These are phyloP conservation scores for Paradoxurus hermaphroditus DNA, from an alignment of 2,113 vertebrate genomes.

Conservation along the genomic window DNA sequence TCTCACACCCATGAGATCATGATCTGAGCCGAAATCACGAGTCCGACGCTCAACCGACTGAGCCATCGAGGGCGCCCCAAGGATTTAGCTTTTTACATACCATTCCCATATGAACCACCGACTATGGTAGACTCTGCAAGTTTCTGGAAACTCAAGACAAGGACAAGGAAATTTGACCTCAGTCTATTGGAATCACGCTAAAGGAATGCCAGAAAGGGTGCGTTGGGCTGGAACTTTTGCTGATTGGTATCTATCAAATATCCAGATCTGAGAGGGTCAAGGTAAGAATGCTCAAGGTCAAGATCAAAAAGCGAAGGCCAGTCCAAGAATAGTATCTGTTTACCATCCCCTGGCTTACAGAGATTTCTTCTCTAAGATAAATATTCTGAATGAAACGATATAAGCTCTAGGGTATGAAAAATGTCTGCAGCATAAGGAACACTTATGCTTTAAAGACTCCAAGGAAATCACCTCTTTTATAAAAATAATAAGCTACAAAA, in stretches of 20 bases:
- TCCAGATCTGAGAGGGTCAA: background rate
- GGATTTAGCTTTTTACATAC: background rate
- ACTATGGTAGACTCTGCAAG: background rate
- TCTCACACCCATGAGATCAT: too few species aligned
- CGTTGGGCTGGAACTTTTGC: background rate
- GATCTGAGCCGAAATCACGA: too few species aligned
- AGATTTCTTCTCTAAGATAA: slow-evolving; percentile 32
- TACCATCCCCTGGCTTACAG: slow-evolving; percentile 34
- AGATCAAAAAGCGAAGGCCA: background rate
- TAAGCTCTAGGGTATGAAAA: background rate
- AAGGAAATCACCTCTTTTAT: slow-evolving; percentile 21
- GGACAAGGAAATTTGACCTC: background rate
- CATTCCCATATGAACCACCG: background rate
- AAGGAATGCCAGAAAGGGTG: background rate
- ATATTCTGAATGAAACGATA: slow-evolving; percentile 34
- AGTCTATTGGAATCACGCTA: background rate
- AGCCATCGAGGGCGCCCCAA: too few species aligned
- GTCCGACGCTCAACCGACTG: too few species aligned
- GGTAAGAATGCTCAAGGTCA: background rate
- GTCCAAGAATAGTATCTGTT: slow-evolving; percentile 17
- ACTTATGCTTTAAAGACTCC: background rate
- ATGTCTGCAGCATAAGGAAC: slow-evolving; percentile 11
- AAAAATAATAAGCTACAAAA: slow-evolving; percentile 29
- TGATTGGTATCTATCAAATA: background rate
- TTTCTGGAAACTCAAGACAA: background rate